Conservation (phyloP, 2,888 invertebrate species). For the Limnephilus marmoratus region DNA sequence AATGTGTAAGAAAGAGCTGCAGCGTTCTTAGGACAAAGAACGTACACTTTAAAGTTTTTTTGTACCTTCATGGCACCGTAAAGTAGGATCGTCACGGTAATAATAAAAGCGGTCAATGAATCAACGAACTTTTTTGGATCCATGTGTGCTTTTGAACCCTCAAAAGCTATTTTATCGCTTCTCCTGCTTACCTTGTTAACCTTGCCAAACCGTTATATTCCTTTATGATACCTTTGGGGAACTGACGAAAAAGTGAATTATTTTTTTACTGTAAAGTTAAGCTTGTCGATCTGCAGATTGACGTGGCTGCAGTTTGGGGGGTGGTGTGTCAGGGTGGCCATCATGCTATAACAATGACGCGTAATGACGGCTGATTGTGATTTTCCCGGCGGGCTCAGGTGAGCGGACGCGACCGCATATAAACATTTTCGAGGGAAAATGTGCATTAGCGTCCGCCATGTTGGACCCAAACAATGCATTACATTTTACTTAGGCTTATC, state of each 20-base stretch:
- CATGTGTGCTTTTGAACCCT: too few species aligned
- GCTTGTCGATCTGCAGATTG: background rate
- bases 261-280: background rate
- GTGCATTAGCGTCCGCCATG: conserved; percentile 5
- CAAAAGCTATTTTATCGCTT: too few species aligned
- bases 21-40: too few species aligned
- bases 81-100: too few species aligned
- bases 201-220: too few species aligned
- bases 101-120: too few species aligned
- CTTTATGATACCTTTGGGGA: too few species aligned
- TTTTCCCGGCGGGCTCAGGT: conserved; percentile 51
- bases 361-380: conserved; percentile 62
- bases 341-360: conserved; percentile 64
- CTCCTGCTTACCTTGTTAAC: too few species aligned
- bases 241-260: background rate
- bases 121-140: too few species aligned
- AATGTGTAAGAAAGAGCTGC: too few species aligned
- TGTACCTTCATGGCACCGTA: too few species aligned
- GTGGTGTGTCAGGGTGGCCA: background rate
- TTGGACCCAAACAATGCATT: background rate
- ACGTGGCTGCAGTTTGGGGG: conserved; percentile 5
- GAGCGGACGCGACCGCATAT: conserved; percentile 37
- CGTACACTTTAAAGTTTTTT: too few species aligned
- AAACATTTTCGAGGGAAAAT: conserved; percentile 39
- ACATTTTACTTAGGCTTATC: background rate